Evolutionary conservation across 2,113 vertebrate species (phyloP).

Genomic region (Sminthopsis crassicaudata): DNA sequence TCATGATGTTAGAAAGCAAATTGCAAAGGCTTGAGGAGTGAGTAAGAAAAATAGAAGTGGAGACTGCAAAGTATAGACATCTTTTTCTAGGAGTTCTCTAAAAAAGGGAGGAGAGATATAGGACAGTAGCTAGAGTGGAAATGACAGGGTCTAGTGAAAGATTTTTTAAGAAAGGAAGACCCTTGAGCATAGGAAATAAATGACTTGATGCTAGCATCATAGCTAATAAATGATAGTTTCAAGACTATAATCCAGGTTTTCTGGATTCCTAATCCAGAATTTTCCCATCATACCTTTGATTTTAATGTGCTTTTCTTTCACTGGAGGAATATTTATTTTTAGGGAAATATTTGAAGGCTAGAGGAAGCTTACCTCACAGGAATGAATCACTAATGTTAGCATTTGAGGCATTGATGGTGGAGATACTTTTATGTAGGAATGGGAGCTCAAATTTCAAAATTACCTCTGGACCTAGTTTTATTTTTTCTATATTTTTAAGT

Average conservation of each 20-base stretch:
- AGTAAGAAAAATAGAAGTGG: neutral
- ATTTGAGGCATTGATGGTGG: neutral
- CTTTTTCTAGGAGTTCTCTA: too few relatives aligned
- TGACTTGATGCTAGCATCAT: neutral
- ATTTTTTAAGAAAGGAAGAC: neutral
- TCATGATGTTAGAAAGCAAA: neutral
- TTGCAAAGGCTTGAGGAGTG: neutral
- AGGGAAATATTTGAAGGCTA: neutral
- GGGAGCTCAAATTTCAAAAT: neutral
- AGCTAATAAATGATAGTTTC: neutral
- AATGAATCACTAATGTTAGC: neutral
- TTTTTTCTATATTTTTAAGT: neutral
- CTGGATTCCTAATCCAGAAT: neutral
- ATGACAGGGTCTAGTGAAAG: neutral
- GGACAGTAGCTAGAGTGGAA: neutral
- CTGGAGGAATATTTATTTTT: neutral
- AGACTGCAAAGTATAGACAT: neutral
- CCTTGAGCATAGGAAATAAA: neutral
- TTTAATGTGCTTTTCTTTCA: neutral
- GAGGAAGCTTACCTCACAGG: neutral
- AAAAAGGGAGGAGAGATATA: neutral
- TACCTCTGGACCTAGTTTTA: neutral
- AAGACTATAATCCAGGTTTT: neutral
- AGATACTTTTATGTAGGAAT: neutral
- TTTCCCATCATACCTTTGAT: neutral